Percentiles rank a stretch among this genome's conserved stretches.
Conservation (phyloP, 2,888 invertebrate genomes). For the Escarpia spicata region DNA sequence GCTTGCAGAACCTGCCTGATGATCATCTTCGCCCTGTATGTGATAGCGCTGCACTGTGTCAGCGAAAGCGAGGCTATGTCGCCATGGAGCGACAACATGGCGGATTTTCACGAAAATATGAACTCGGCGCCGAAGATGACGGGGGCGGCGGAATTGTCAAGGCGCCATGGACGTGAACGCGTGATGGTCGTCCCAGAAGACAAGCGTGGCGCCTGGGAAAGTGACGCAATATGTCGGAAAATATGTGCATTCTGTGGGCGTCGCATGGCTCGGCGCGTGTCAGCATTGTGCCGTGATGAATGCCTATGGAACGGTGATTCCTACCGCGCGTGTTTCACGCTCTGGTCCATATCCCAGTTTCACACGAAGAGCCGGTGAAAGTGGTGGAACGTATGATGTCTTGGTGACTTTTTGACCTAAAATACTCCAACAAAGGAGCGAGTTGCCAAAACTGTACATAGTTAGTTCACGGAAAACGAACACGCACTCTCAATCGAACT, state of each 20-base stretch:
- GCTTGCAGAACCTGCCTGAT: neutral
- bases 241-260: slow-evolving; percentile 17
- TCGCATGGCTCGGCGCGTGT: slow-evolving; percentile 20
- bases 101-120: neutral
- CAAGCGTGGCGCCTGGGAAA: neutral
- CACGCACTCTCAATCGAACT: neutral
- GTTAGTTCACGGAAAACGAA: neutral
- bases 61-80: neutral
- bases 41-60: neutral
- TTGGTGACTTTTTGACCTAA: neutral
- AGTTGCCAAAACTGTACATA: neutral
- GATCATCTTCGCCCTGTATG: neutral
- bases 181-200: neutral
- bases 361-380: neutral
- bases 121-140: neutral
- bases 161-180: neutral
- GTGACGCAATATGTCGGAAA: neutral
- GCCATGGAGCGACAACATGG: neutral
- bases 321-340: slow-evolving; percentile 19
- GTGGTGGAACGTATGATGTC: neutral
- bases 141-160: neutral
- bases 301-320: slow-evolving; percentile 21
- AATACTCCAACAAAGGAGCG: neutral
- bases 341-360: neutral
- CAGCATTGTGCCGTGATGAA: slow-evolving; percentile 21